Percentiles rank a stretch among this genome's conserved stretches.
Conservation (phyloP, 2,888 invertebrate genomes). For the Epirrita christyi region DNA sequence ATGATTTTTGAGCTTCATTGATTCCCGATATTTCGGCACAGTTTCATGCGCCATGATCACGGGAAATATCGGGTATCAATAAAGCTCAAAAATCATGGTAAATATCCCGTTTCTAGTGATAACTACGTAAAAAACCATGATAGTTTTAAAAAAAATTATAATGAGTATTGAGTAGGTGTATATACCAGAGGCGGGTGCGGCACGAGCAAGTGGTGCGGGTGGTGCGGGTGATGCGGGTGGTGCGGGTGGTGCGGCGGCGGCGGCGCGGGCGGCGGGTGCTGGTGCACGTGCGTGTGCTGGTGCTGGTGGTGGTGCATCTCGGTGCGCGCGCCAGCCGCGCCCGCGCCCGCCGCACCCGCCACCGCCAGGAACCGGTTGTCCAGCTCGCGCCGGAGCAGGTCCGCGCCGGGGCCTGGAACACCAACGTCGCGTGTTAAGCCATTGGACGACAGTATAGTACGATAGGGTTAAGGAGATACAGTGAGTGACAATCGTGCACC, state of each 20-base stretch:
- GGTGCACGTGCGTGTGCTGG: conserved; percentile 96
- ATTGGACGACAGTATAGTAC: too few species aligned
- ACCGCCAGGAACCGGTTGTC: conserved; percentile 96
- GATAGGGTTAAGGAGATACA: too few species aligned
- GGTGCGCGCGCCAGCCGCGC: conserved; percentile 89
- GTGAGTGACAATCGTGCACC: too few species aligned
- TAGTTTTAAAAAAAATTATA: too few species aligned
- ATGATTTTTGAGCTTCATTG: too few species aligned
- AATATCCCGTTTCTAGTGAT: too few species aligned
- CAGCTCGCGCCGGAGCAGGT: conserved; percentile 94
- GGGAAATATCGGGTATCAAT: too few species aligned
- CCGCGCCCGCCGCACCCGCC: conserved; percentile 83
- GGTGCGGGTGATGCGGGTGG: conserved; percentile 62
- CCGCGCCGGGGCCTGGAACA: conserved; percentile 85
- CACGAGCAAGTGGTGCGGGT: conserved; percentile 51
- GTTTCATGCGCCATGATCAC: too few species aligned
- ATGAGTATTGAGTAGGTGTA: conserved; percentile 30
- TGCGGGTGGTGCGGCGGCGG: conserved; percentile 90
- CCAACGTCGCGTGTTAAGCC: background rate
- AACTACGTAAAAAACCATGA: too few species aligned
- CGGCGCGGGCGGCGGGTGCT: conserved; percentile 89
- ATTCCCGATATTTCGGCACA: too few species aligned
- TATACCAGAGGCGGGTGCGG: conserved; percentile 86
- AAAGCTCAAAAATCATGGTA: too few species aligned
- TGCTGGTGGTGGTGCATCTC: conserved; percentile 97